A percentile compares a stretch with the other conserved stretches of the same genome.
phyloP scores from a whole-genome alignment of 2,797 vertebrate species.

The Phataginus tricuspis region DNA sequence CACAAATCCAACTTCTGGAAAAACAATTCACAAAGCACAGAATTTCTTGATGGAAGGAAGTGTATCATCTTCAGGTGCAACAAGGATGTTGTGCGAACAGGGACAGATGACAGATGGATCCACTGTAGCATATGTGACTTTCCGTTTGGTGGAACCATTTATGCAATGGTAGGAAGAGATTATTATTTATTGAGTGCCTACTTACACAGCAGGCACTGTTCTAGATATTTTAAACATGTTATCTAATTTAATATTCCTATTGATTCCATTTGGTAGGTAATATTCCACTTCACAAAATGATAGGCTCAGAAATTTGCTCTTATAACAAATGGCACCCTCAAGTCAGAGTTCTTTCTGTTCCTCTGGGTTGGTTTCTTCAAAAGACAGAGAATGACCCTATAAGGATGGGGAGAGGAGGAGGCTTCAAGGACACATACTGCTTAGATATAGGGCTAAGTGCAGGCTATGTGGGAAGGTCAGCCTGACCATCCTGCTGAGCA shows the following conservation, averaged over 20 bases:
- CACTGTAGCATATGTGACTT: neutral
- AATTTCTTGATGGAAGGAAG: neutral
- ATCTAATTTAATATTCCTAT: neutral
- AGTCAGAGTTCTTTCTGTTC: neutral
- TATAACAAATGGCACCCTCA: neutral
- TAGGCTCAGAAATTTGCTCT: neutral
- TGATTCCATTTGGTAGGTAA: neutral
- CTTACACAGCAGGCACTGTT: neutral
- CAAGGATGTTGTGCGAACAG: rapidly evolving
- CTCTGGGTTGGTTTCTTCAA: slow-evolving; percentile 7
- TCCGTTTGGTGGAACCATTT: neutral
- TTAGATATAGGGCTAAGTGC: neutral
- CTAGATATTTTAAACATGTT: neutral
- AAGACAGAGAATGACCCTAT: neutral
- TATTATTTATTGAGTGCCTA: neutral
- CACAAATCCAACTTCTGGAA: neutral
- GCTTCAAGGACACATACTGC: neutral
- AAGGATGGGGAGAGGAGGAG: neutral
- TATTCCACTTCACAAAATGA: neutral
- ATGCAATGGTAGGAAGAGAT: neutral
- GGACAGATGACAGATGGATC: neutral
- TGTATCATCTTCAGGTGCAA: neutral
- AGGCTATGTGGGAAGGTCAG: neutral
- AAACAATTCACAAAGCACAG: neutral
- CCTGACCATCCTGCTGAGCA: neutral